Percentiles rank a stretch among this genome's conserved stretches.
Conservation (phyloP, 1,140 invertebrate genomes). For the Triops cancriformis region DNA sequence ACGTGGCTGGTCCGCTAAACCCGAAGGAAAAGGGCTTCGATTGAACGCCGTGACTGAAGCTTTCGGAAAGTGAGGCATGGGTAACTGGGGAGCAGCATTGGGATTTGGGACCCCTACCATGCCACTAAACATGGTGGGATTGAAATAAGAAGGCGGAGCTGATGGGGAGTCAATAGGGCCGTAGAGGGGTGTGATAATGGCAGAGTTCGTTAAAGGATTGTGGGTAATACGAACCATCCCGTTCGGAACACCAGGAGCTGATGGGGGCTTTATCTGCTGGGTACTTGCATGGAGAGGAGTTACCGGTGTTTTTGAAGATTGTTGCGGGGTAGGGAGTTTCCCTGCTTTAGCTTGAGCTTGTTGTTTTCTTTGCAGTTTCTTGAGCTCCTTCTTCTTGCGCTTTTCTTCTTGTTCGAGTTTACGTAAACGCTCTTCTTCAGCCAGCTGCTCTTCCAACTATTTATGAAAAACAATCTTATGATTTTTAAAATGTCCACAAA, state of each 20-base stretch:
- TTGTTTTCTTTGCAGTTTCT: conserved; percentile 23
- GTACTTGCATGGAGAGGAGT: conserved; percentile 20
- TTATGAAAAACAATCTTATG: not conserved
- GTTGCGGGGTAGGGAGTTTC: not conserved
- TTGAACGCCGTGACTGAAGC: not conserved
- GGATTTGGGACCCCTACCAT: not conserved
- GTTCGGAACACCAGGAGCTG: conserved; percentile 18
- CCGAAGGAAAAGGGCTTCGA: not conserved
- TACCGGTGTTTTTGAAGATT: conserved; percentile 23
- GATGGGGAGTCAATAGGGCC: conserved; percentile 19
- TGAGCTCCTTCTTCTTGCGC: conserved; percentile 38
- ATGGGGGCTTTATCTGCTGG: not conserved
- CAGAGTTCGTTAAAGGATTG: conserved; percentile 27
- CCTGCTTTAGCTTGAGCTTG: conserved; percentile 31
- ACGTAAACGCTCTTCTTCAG: conserved; percentile 35
- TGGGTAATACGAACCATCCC: conserved; percentile 28
- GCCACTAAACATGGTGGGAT: not conserved
- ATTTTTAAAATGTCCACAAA: no score
- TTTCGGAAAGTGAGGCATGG: not conserved
- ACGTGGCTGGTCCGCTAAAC: not conserved
- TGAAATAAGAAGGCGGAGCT: conserved; percentile 7
- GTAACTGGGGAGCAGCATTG: not conserved
- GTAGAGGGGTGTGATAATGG: conserved; percentile 27
- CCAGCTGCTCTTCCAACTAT: conserved; percentile 11
- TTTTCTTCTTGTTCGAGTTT: conserved; percentile 41